Evolutionary conservation across 2,888 invertebrate genomes (phyloP).

Genomic region (Oligia latruncula): DNA sequence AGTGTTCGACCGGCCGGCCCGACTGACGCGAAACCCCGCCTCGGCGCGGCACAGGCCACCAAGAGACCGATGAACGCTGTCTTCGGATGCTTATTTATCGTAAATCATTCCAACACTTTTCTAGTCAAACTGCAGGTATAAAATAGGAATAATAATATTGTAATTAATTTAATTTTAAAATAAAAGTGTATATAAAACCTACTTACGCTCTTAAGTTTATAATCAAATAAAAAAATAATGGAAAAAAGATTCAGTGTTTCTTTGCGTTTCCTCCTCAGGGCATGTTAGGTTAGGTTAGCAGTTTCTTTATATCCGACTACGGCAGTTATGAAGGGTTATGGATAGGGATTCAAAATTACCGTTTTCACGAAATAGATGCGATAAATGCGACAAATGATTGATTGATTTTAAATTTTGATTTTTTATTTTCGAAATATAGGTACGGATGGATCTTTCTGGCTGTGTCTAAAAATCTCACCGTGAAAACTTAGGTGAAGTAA

Average conservation of each 20-base stretch:
- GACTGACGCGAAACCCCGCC: not conserved
- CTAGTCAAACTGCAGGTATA: constrained; percentile 66
- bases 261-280: not conserved
- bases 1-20: not conserved
- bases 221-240: not conserved
- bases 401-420: too few relatives aligned
- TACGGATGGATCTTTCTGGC: too few relatives aligned
- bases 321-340: too few relatives aligned
- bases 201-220: constrained; percentile 20
- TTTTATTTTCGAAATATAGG: too few relatives aligned
- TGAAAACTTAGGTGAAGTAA: too few relatives aligned
- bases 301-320: too few relatives aligned
- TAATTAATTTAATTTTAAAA: constrained; percentile 21
- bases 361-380: too few relatives aligned
- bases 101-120: constrained; percentile 64
- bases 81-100: constrained; percentile 22
- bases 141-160: constrained; percentile 28
- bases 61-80: not conserved
- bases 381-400: too few relatives aligned
- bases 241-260: not conserved
- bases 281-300: not conserved
- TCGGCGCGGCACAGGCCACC: not conserved
- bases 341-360: too few relatives aligned
- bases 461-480: too few relatives aligned
- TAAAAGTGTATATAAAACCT: constrained; percentile 32